Percentiles rank a stretch among this genome's conserved stretches.
These are phyloP conservation scores for Merluccius polli DNA, from an alignment of 2,797 vertebrate species.

Conservation along the genomic window DNA sequence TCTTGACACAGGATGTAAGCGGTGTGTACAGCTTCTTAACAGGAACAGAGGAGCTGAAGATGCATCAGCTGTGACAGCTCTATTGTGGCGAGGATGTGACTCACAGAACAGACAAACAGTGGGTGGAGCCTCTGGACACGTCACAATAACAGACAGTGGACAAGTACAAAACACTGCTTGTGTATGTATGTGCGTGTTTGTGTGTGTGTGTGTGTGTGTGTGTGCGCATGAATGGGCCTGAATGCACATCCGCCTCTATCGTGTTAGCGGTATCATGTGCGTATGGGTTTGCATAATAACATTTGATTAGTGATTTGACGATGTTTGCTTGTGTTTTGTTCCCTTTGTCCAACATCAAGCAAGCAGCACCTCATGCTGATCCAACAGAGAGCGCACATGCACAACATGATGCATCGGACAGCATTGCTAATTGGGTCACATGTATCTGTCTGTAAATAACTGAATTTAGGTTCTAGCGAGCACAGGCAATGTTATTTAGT, in stretches of 20 bases:
- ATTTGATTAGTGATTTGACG: neutral
- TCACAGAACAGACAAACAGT: constrained; percentile 22
- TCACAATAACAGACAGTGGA: constrained; percentile 8
- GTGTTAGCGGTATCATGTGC: neutral
- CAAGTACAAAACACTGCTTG: constrained; percentile 47
- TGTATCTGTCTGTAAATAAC: too few species aligned
- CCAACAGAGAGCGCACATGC: too few species aligned
- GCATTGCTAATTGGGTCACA: too few species aligned
- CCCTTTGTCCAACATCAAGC: too few species aligned
- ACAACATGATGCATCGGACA: neutral
- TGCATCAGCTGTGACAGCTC: constrained; percentile 48
- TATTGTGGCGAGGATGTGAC: constrained; percentile 52
- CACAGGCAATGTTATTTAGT: too few species aligned
- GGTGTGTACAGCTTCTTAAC: constrained; percentile 13
- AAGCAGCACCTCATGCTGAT: neutral
- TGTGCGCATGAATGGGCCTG: neutral
- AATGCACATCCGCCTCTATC: neutral
- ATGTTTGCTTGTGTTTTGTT: neutral
- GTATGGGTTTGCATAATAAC: neutral
- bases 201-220: constrained; percentile 5
- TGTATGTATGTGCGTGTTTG: constrained; percentile 18
- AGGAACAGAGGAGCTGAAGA: constrained; percentile 32
- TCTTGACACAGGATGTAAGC: constrained; percentile 26
- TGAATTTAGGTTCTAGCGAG: too few species aligned
- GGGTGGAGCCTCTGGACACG: constrained; percentile 21